Conservation (phyloP, 2,113 vertebrate species). For the Bucco capensis region DNA sequence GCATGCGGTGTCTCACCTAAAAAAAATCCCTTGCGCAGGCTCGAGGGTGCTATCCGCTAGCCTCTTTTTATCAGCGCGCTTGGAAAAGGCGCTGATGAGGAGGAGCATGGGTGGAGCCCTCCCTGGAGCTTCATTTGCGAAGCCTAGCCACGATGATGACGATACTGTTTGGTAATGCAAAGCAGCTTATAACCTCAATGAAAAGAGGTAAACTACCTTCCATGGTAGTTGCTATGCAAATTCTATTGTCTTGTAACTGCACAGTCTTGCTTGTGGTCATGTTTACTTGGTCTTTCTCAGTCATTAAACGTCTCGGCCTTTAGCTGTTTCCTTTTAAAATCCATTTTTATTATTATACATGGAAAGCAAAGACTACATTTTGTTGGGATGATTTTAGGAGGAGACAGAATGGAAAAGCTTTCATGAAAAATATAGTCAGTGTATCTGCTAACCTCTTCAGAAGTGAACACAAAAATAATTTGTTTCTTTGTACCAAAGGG, state of each 20-base stretch:
- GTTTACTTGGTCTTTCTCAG: neutral
- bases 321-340: neutral
- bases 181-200: neutral
- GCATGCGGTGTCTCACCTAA: too few relatives aligned
- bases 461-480: neutral
- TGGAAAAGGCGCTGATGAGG: too few relatives aligned
- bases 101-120: too few relatives aligned
- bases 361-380: neutral
- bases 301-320: neutral
- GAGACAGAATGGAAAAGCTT: neutral
- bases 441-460: neutral
- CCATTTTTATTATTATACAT: neutral
- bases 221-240: neutral
- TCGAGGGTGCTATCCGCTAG: too few relatives aligned
- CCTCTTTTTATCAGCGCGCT: too few relatives aligned
- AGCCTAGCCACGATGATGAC: too few relatives aligned
- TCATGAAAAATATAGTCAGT: neutral
- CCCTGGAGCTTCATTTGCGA: too few relatives aligned
- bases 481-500: neutral
- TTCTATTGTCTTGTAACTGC: neutral
- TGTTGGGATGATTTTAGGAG: neutral
- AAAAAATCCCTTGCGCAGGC: too few relatives aligned
- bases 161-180: neutral
- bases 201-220: neutral
- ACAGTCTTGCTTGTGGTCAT: neutral